Base-by-base conservation (phyloP, 2,888 invertebrate genomes). In the Crepidodera aurea region DNA sequence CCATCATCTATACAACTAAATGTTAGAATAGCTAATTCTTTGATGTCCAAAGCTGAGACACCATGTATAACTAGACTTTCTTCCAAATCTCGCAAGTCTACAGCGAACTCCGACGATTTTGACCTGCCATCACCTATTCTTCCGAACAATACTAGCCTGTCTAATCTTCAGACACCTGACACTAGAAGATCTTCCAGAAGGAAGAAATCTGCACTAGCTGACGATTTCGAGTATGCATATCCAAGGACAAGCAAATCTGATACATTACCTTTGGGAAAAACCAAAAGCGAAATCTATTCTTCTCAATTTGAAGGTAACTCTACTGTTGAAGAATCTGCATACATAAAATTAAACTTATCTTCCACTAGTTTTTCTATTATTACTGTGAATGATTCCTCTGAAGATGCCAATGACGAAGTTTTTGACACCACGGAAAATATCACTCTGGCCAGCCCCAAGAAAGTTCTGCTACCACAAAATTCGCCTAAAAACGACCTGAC, bases 131-230 rank as follows among this genome's bases (percentile, higher is more conserved):
- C 34, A 13, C 22, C 22, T 4, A 22, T 22, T 22, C 22, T 4
- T 4, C 3, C 22, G 6, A 6, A 34, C 3, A 10, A 34, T 13
- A 12, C 34, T 22, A 4, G 2, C 10, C 12, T 32, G 2, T 39
- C 39, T 25, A 29, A 58, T 39, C 7, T 13, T 16, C 18, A 18
- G 50, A 16, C 10, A 1, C 16, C 29, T 15, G 12, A 50, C 6
- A 40, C 2, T 6, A 39, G 40, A 7, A 50, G 40, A 42, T 55
- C 60, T 7, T 40, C 50, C 0, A 50, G 60, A 54, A 18, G 16
- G 15, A 42, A 34, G 15, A 53, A 39, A 60, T 51, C 60, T n/a
- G 42, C 46, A 5, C 2, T 44, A 10, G 13, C 34, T 5, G 42
- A 53, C 13, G 46, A 46, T 54, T 37, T 37, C 25, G 10, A 19